These are phyloP conservation scores for Cossypha caffra DNA, from an alignment of 2,797 vertebrate species.

Conservation along the genomic window DNA sequence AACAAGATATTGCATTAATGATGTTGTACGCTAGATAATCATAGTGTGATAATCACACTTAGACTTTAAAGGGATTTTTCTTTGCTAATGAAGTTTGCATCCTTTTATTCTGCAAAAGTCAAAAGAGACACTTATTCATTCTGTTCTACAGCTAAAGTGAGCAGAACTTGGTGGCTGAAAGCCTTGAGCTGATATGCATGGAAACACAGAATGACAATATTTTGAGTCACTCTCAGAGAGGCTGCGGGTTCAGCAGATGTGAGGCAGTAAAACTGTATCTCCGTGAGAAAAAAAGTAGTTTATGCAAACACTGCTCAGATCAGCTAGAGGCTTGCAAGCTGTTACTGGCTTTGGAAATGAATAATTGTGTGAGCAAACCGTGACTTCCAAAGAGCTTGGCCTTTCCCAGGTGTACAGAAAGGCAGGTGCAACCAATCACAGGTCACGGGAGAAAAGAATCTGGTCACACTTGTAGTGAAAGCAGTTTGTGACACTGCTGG, in stretches of 20 bases:
- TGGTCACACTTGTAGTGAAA: neutral
- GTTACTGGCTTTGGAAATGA: neutral
- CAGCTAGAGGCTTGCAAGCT: neutral
- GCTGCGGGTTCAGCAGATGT: neutral
- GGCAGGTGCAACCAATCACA: neutral
- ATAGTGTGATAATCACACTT: neutral
- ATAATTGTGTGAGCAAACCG: neutral
- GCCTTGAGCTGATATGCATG: neutral
- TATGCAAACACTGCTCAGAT: neutral
- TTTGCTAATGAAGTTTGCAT: neutral
- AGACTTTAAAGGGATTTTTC: neutral
- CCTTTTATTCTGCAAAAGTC: neutral
- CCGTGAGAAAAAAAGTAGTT: neutral
- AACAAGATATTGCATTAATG: neutral
- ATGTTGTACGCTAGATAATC: neutral
- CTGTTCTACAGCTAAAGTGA: neutral
- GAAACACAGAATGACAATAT: neutral
- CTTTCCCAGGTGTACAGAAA: neutral
- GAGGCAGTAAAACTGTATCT: neutral
- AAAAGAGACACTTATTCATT: neutral
- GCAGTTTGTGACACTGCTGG: neutral
- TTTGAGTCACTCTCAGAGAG: neutral
- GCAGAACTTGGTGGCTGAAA: neutral
- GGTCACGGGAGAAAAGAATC: neutral
- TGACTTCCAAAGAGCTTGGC: neutral